Evolutionary conservation across 2,113 vertebrate genomes (phyloP).

Genomic region (Trichomycterus rosablanca): DNA sequence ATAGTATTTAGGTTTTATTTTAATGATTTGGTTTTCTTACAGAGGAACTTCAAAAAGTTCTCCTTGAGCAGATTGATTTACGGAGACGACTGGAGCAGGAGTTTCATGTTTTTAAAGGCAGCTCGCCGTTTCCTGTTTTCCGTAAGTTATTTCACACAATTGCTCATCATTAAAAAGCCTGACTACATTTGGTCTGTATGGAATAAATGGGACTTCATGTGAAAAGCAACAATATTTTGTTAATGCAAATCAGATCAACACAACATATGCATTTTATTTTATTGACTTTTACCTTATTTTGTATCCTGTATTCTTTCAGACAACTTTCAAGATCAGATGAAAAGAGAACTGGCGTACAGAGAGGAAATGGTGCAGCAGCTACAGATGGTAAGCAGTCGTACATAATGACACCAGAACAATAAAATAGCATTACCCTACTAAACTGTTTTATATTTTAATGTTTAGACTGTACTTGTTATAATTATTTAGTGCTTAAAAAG

Average conservation of each 20-base stretch:
- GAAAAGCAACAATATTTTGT: slow-evolving; percentile 3
- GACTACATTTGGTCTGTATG: not conserved
- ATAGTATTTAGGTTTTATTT: not conserved
- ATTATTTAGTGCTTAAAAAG: not conserved
- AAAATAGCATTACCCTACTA: slow-evolving; percentile 44
- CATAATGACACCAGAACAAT: slow-evolving; percentile 1
- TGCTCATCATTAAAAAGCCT: not conserved
- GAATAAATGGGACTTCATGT: not conserved
- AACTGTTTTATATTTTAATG: not conserved
- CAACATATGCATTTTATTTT: slow-evolving; percentile 10
- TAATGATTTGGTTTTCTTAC: slow-evolving; percentile 53
- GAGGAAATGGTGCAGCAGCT: slow-evolving; percentile 98
- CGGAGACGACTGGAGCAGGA: slow-evolving; percentile 93
- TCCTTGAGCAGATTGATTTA: slow-evolving; percentile 96
- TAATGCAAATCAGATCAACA: not conserved
- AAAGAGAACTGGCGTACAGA: slow-evolving; percentile 92
- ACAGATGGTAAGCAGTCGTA: slow-evolving; percentile 80
- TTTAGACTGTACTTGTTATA: not conserved
- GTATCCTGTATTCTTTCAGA: slow-evolving; percentile 65
- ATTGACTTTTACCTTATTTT: not conserved
- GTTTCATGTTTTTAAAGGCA: slow-evolving; percentile 94
- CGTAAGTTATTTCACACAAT: slow-evolving; percentile 73
- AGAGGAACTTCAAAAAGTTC: slow-evolving; percentile 99
- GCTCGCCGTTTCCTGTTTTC: slow-evolving; percentile 89
- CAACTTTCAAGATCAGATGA: slow-evolving; percentile 99